Evolutionary conservation across 2,888 invertebrate species (phyloP), one percentile per base, ranked within the genome.

Genomic region (Cheilosia impressa): DNA sequence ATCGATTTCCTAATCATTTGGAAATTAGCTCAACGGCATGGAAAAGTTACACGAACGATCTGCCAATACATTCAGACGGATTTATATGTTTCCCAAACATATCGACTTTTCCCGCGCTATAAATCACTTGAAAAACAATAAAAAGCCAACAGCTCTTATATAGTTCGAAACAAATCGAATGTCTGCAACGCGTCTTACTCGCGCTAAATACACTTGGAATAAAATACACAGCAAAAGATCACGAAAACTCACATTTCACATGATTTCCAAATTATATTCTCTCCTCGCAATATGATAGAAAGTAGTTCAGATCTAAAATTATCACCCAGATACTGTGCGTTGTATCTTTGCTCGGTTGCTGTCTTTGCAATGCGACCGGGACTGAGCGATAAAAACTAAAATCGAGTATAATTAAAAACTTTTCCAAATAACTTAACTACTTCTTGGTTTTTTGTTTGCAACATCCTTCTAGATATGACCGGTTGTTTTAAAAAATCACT

Each of bases 251-350:
- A 47, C 17, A 47, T 9, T 47, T 47, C 17, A n/a, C 17, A 47
- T 47, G 47, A 47, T 47, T 47, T 47, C 47, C 17, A 47, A 47
- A 47, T 47, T 17, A 19, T 47, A 47, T 47, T 19, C 47, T 47
- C 17, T n/a, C 47, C 9, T 47, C 17, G 19, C 47, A 47, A 47
- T 47, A 47, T 47, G 17, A 47, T 9, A 24, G 13, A 52, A 52
- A 52, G 52, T 52, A 52, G 52, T 52, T 52, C 52, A 52, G 52
- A 24, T 52, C 52, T 52, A 52, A 52, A 52, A 52, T 52, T 52
- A 52, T 52, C 52, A 52, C 24, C 13, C 24, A 24, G 52, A 47
- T 47, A 47, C 47, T 52, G 22, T n/a, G 38, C 38, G 38, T 13
- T 31, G 9, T 31, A 31, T 9, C 31, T 9, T 4, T 38, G 4